Evolutionary conservation across 2,797 vertebrate genomes (phyloP), one percentile per base, ranked within the genome.

Genomic region (Falco novaeseelandiae): DNA sequence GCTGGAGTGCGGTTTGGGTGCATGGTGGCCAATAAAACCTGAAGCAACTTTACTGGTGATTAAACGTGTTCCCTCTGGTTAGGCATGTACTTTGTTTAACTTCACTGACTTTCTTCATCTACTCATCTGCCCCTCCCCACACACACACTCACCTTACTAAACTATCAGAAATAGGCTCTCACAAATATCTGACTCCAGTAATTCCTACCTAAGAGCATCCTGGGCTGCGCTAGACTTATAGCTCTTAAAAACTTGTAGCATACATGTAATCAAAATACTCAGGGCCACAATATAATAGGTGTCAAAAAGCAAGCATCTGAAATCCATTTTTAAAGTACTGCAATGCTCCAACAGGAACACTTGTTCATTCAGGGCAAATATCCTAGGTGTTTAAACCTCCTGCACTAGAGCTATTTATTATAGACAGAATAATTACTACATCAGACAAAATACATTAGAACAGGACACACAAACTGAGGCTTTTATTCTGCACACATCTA

Each of bases 11-110:
- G 4, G 81, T 67, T 83, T 51, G 91, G 66, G 55, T 61, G 90
- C 44, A 21, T 9, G 15, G 83, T 83, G 63, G 55, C 76, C 11
- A 92, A 63, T 84, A 95, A 97, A 97, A 93, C 26, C 36, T 58
- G 25, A 46, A 83, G 32, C 32, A 94, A 61, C 14, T 83, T 82
- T 27, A 44, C 14, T 54, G 22, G 19, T 61, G 42, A 57, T 86
- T 92, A 91, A 92, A 62, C 46, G 40, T 25, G 38, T 63, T 69
- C 54, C 55, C 25, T 91, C 66, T 82, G 42, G n/a, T 90, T 87
- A 87, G 89, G 72, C 25, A 32, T 10, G 10, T 63, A 44, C 69
- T 82, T 93, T 82, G 62, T 76, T 87, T 91, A 79, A 76, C 18
- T 55, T 66, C n/a, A 51, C 5, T 82, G 32, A 52, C 36, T 86